Conservation (phyloP, 2,113 vertebrate genomes). For the human (Homo sapiens) region GRCh38 chr9:1266501-1267000, state of each 20-base stretch:
- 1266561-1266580: background rate
- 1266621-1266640: background rate
- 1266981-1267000: background rate
- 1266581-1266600: background rate
- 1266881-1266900: background rate
- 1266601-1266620: background rate
- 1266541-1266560: background rate
- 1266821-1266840: background rate
- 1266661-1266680: background rate
- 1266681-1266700: background rate
- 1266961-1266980: background rate
- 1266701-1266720: background rate
- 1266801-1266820: background rate
- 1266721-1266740: background rate
- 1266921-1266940: background rate
- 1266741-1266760: background rate
- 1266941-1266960: background rate
- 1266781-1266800: background rate
- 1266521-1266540: background rate
- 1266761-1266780: background rate
- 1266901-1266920: background rate
- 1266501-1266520: background rate
- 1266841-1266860: background rate
- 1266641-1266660: background rate
- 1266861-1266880: background rate